phyloP scores from a whole-genome alignment of 2,113 vertebrate genomes.

The Egretta garzetta region DNA sequence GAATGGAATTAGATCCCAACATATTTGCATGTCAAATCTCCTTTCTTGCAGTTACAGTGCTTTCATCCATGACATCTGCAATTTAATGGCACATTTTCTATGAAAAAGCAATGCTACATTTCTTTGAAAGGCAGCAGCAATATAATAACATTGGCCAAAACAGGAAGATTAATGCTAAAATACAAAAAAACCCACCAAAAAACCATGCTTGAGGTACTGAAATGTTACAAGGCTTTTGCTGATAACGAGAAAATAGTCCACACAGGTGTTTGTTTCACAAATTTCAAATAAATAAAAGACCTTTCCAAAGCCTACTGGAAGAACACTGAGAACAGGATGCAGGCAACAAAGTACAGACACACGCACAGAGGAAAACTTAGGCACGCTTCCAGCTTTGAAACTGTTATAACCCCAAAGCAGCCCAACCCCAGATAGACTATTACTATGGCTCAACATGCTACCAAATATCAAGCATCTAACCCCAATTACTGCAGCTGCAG shows the following conservation, averaged over 20 bases:
- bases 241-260: not conserved
- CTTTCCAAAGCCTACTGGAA: not conserved
- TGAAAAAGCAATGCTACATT: not conserved
- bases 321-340: not conserved
- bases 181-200: too few species aligned
- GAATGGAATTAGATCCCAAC: slow-evolving; percentile 30
- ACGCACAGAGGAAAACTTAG: not conserved
- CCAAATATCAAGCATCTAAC: too few species aligned
- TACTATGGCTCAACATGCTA: not conserved
- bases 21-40: slow-evolving; percentile 35
- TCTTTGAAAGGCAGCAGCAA: not conserved
- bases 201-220: not conserved
- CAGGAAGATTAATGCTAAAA: not conserved
- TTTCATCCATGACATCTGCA: slow-evolving; percentile 16
- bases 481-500: rapidly evolving
- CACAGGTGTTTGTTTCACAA: not conserved
- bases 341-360: rapidly evolving
- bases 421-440: not conserved
- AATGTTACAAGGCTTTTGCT: not conserved
- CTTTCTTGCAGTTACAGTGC: not conserved
- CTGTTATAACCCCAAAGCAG: not conserved
- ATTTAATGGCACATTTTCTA: slow-evolving; percentile 48
- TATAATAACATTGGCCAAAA: not conserved
- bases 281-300: not conserved
- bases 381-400: not conserved